Evolutionary conservation across 2,888 invertebrate genomes (phyloP).

Genomic region (Agrotis puta): DNA sequence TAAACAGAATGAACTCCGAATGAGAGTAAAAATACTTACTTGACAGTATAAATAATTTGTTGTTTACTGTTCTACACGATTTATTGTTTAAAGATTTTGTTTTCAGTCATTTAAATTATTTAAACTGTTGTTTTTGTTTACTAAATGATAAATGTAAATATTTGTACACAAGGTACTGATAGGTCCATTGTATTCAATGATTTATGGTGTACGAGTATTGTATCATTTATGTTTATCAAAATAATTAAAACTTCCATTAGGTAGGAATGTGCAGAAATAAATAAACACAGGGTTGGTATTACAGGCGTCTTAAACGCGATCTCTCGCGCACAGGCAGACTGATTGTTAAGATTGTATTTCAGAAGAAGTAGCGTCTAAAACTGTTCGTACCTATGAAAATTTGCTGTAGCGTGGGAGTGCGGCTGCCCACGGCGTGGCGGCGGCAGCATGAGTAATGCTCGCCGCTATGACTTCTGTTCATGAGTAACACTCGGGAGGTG

Average conservation of each 20-base stretch:
- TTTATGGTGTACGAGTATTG: slow-evolving; percentile 24
- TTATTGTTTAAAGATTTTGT: slow-evolving; percentile 29
- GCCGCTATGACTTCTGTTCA: slow-evolving; percentile 76
- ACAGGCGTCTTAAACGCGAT: slow-evolving; percentile 38
- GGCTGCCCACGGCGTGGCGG: slow-evolving; percentile 76
- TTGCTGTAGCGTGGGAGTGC: slow-evolving; percentile 88
- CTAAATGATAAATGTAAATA: slow-evolving; percentile 23
- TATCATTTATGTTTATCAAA: slow-evolving; percentile 15
- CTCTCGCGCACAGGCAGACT: slow-evolving; percentile 57
- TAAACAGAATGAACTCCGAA: slow-evolving; percentile 40
- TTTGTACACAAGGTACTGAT: background rate
- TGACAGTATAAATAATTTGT: slow-evolving; percentile 48
- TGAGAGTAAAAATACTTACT: slow-evolving; percentile 55
- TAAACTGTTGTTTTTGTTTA: slow-evolving; percentile 30
- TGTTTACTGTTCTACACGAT: slow-evolving; percentile 46
- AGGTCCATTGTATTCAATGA: slow-evolving; percentile 6
- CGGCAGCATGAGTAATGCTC: slow-evolving; percentile 85
- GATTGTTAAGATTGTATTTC: slow-evolving; percentile 70
- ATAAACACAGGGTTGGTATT: slow-evolving; percentile 8
- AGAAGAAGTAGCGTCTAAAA: slow-evolving; percentile 77
- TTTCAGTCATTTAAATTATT: slow-evolving; percentile 36
- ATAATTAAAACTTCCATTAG: slow-evolving; percentile 18
- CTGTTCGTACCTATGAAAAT: slow-evolving; percentile 83
- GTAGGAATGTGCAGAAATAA: slow-evolving; percentile 14
- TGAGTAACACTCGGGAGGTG: slow-evolving; percentile 81